These are phyloP conservation scores for Corydoras maculifer DNA, from an alignment of 2,113 vertebrate species.

Conservation along the genomic window DNA sequence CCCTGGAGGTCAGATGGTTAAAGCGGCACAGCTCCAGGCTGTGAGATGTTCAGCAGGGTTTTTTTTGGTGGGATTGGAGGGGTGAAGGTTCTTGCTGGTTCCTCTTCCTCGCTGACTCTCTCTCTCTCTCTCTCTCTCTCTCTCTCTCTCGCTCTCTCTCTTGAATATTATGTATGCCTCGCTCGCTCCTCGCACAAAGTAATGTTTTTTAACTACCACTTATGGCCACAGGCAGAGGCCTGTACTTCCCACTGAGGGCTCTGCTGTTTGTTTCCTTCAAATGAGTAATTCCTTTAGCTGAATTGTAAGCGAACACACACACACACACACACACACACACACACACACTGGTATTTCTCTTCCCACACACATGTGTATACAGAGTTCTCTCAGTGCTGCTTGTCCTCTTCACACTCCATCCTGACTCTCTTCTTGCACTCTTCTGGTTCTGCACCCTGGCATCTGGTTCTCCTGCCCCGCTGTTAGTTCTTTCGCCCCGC, in stretches of 20 bases:
- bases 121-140: too few species aligned
- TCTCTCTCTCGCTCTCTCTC: too few species aligned
- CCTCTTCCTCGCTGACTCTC: too few species aligned
- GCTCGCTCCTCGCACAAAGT: background rate
- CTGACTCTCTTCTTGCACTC: background rate
- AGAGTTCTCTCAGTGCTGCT: background rate
- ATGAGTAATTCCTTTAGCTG: conserved; percentile 34
- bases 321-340: background rate
- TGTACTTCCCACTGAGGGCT: conserved; percentile 13
- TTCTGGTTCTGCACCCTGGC: too few species aligned
- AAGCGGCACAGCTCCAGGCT: too few species aligned
- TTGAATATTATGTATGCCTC: background rate
- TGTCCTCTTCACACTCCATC: background rate
- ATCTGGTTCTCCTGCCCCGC: too few species aligned
- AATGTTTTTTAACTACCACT: conserved; percentile 12
- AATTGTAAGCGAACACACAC: background rate
- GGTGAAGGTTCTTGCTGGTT: too few species aligned
- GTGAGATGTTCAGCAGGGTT: too few species aligned
- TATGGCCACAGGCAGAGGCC: conserved; percentile 16
- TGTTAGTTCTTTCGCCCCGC: too few species aligned
- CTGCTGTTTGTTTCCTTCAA: conserved; percentile 24
- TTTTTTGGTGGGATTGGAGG: too few species aligned
- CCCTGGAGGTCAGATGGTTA: too few species aligned
- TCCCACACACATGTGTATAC: background rate
- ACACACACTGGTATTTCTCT: background rate